Evolutionary conservation across 1,140 invertebrate species (phyloP), one percentile per base, ranked within the genome.

Genomic region (Idris sp.): DNA sequence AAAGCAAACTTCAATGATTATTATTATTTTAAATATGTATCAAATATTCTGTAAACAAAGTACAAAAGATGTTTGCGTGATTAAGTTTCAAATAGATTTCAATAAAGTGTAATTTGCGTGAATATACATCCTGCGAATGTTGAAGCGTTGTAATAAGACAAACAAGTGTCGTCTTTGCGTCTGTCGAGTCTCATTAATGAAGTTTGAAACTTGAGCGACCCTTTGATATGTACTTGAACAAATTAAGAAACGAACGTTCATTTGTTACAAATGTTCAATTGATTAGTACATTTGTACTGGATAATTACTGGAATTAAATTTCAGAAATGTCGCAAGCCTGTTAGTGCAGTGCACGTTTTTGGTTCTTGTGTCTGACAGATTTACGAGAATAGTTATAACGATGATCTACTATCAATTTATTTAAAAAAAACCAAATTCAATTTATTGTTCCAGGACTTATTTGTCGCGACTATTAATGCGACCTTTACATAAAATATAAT

Each of bases 231-330:
- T 30, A 30, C 19, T 22, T 9, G 22, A 58, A 43, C 6, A 36
- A 72, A 72, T 58, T 30, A 61, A 62, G 33, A 56, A 72, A 72
- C 49, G 40, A 46, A 62, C 31, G 54, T 10, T 25, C n/a, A 28
- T 56, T 48, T 41, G 31, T 56, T 56, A 43, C 33, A 33, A 54
- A 15, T 8, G 26, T 6, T 22, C 35, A 48, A 71, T 54, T 62
- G 56, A 48, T 54, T 54, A 25, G 22, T 14, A 11, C 43, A 35
- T 40, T 48, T 18, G 35, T 14, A 11, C 15, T 0, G n/a, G 31
- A 54, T 56, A 31, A 67, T 48, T 48, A 56, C 49, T 56, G 22
- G 31, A 68, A 68, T 68, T 51, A 28, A 58, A 4, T 53, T 49
- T 0, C 10, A 6, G 15, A 13, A 6, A 64, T 19, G 30, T 31